Evolutionary conservation across 2,113 vertebrate species (phyloP).

Genomic region (Myanophis thanlyinensis): DNA sequence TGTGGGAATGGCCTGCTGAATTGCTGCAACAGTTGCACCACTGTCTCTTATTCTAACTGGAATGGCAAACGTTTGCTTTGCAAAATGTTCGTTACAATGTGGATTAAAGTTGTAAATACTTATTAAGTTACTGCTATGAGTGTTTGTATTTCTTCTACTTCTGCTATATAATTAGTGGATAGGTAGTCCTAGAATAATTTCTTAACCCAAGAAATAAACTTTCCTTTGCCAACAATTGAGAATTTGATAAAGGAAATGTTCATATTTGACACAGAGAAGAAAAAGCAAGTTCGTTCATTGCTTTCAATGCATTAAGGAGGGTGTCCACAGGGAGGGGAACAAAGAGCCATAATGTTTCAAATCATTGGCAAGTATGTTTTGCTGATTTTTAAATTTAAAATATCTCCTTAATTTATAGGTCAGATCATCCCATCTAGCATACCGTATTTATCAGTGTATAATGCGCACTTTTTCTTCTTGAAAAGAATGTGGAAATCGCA

Average conservation of each 20-base stretch:
- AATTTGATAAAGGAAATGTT: neutral
- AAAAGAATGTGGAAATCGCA: no score
- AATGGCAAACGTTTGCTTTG: neutral
- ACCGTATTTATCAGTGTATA: no score
- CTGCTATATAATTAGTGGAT: neutral
- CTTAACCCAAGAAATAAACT: neutral
- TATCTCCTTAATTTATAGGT: neutral
- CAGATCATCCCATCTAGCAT: neutral
- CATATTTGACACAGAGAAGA: neutral
- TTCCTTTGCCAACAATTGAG: neutral
- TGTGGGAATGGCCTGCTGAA: neutral
- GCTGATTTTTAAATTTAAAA: neutral
- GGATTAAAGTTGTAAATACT: conserved; percentile 55
- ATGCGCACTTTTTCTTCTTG: no score
- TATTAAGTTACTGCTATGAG: neutral
- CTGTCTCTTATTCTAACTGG: neutral
- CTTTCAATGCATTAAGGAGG: neutral
- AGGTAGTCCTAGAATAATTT: neutral
- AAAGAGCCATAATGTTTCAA: neutral
- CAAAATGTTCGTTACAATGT: conserved; percentile 9
- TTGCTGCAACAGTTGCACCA: neutral
- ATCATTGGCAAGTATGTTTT: neutral
- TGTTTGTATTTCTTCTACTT: neutral
- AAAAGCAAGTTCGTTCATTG: neutral
- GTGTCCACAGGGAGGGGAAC: neutral